Evolutionary conservation across 2,888 invertebrate species (phyloP), one percentile per base, ranked within the genome.

Genomic region (Nipponacmea schrenckii): DNA sequence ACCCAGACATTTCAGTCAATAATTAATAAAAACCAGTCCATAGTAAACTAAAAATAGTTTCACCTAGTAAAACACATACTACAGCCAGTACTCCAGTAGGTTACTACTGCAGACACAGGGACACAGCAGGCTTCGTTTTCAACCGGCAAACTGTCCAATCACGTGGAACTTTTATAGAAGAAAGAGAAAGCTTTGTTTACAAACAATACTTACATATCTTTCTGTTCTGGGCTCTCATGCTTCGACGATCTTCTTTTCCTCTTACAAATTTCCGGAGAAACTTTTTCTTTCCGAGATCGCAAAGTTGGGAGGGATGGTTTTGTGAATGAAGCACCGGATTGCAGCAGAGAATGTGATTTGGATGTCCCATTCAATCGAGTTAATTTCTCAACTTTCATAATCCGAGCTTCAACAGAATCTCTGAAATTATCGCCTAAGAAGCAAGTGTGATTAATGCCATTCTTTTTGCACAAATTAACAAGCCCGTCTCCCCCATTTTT

Each of bases 261-360:
- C 72, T 79, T 81, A 44, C 74, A 77, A 63, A 77, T 67, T 67
- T 82, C 83, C 50, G 77, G 71, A 45, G 79, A 77, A 72, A 74
- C 75, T 77, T 80, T 80, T 69, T 82, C 81, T 69, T 80, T 79
- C 70, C 85, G 81, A 75, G 86, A 82, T 74, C 85, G 80, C 64
- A 85, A 80, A 67, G 82, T 80, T 74, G 84, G 84, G 71, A 83
- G 81, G 68, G 84, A 83, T 70, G 85, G 84, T 77, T 83, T 83
- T 72, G 83, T 78, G 76, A 83, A 83, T 78, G 81, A 73, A 39
- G 73, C 68, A 67, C 68, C 44, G 45, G 65, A 68, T 71, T 65
- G 67, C 64, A 56, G 48, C 65, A 63, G 15, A 62, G 64, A 68
- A 71, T 67, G 67, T 62, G 78, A 69, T 77, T 80, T 81, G 64